Percentiles rank a stretch among this genome's conserved stretches.
phyloP scores from a whole-genome alignment of 1,140 invertebrate genomes.

The Goniozus legneri region DNA sequence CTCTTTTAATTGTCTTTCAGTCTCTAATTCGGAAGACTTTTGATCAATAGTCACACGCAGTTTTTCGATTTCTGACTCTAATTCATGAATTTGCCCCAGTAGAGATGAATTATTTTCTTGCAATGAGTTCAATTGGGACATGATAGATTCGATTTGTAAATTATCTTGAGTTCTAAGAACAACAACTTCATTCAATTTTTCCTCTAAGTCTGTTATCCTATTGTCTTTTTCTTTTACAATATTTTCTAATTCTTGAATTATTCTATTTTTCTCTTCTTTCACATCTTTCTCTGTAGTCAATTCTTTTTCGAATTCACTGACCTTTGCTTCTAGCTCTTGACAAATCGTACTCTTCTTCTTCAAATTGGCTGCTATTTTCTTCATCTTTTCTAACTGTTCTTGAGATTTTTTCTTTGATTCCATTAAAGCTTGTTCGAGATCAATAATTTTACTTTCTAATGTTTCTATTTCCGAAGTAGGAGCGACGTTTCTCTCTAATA shows the following conservation, averaged over 20 bases:
- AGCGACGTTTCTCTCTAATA: slow-evolving; percentile 19
- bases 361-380: slow-evolving; percentile 70
- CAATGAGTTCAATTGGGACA: neutral
- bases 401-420: slow-evolving; percentile 31
- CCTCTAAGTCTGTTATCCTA: slow-evolving; percentile 32
- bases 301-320: slow-evolving; percentile 36
- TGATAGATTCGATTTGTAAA: neutral
- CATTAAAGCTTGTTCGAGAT: slow-evolving; percentile 34
- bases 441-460: slow-evolving; percentile 29
- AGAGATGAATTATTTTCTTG: slow-evolving; percentile 22
- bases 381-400: slow-evolving; percentile 65
- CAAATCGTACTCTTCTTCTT: slow-evolving; percentile 67
- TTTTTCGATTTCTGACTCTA: slow-evolving; percentile 23
- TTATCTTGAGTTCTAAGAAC: neutral
- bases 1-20: slow-evolving; percentile 42
- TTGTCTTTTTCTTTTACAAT: slow-evolving; percentile 34
- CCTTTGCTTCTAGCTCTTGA: slow-evolving; percentile 61
- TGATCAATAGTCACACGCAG: slow-evolving; percentile 12
- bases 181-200: slow-evolving; percentile 12
- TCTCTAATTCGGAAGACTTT: slow-evolving; percentile 30
- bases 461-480: slow-evolving; percentile 23
- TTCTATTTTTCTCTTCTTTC: slow-evolving; percentile 36
- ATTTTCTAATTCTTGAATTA: slow-evolving; percentile 31
- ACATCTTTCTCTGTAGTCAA: slow-evolving; percentile 38
- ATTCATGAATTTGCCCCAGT: slow-evolving; percentile 19